Conservation (phyloP, 2,797 vertebrate genomes). For the Cryptoprocta ferox region DNA sequence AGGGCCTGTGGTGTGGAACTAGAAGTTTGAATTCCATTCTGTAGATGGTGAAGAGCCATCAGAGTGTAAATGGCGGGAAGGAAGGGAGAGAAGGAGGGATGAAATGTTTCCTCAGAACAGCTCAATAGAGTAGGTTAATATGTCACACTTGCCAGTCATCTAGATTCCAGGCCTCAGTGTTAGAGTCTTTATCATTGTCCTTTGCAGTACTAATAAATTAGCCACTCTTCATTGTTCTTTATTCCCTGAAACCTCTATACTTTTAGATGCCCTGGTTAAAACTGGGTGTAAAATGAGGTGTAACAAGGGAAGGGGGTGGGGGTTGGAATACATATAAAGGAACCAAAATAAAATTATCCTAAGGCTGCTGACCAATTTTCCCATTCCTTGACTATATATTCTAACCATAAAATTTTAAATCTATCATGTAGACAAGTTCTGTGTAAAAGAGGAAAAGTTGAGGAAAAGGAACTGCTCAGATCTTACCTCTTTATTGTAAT, state of each 20-base stretch:
- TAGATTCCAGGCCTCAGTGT: background rate
- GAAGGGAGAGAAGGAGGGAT: background rate
- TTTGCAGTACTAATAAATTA: constrained; percentile 7
- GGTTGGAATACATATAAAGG: constrained; percentile 3
- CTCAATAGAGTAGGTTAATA: background rate
- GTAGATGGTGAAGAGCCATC: background rate
- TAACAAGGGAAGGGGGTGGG: background rate
- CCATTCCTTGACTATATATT: background rate
- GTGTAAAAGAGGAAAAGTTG: background rate
- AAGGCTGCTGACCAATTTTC: background rate
- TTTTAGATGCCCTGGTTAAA: constrained; percentile 15
- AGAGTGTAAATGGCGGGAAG: background rate
- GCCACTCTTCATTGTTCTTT: background rate
- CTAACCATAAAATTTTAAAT: background rate
- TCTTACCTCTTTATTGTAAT: constrained; percentile 7
- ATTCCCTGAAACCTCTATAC: background rate
- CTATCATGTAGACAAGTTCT: background rate
- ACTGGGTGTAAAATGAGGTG: background rate
- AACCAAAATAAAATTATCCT: background rate
- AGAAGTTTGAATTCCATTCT: background rate
- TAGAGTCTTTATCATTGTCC: background rate
- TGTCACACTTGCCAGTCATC: background rate
- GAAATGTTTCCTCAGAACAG: background rate
- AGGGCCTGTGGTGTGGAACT: background rate
- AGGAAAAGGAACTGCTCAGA: constrained; percentile 28